Evolutionary conservation across 2,888 invertebrate genomes (phyloP).

Genomic region (Drosophila macrothrix): DNA sequence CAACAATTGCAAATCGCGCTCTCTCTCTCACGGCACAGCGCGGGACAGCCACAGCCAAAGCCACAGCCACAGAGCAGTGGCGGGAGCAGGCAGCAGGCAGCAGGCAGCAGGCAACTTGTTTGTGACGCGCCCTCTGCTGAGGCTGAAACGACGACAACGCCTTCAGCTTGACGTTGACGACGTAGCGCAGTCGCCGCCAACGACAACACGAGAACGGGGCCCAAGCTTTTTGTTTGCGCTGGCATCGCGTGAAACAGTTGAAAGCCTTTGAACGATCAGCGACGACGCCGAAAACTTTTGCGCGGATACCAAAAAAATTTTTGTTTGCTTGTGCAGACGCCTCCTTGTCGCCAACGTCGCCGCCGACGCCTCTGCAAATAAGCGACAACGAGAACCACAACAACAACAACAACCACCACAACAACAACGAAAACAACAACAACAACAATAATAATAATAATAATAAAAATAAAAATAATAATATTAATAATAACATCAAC

Average conservation of each 20-base stretch:
- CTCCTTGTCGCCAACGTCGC: slow-evolving; percentile 55
- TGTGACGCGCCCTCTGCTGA: slow-evolving; percentile 62
- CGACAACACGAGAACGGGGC: slow-evolving; percentile 58
- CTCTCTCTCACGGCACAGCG: slow-evolving; percentile 33
- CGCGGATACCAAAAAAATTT: slow-evolving; percentile 77
- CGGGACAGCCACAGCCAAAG: slow-evolving; percentile 2
- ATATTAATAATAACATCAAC: slow-evolving; percentile 8
- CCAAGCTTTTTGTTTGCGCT: slow-evolving; percentile 82
- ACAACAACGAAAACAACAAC: slow-evolving; percentile 2
- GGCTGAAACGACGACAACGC: slow-evolving; percentile 33
- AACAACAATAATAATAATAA: slow-evolving; percentile 3
- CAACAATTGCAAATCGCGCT: slow-evolving; percentile 54
- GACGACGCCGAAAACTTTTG: slow-evolving; percentile 83
- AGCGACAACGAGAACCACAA: slow-evolving; percentile 9
- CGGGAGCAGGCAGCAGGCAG: slow-evolving; percentile 16
- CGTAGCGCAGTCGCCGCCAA: slow-evolving; percentile 51
- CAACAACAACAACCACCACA: slow-evolving; percentile 1
- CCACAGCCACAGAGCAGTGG: slow-evolving; percentile 6
- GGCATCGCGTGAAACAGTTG: slow-evolving; percentile 83
- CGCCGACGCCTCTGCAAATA: slow-evolving; percentile 36
- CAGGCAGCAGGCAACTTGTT: slow-evolving; percentile 41
- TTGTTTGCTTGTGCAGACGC: slow-evolving; percentile 69
- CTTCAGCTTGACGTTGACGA: slow-evolving; percentile 42
- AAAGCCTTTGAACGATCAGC: slow-evolving; percentile 84
- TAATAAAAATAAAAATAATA: neutral